Evolutionary conservation across 2,113 vertebrate genomes (phyloP).

Genomic region (Sterrhoptilus dennistouni): DNA sequence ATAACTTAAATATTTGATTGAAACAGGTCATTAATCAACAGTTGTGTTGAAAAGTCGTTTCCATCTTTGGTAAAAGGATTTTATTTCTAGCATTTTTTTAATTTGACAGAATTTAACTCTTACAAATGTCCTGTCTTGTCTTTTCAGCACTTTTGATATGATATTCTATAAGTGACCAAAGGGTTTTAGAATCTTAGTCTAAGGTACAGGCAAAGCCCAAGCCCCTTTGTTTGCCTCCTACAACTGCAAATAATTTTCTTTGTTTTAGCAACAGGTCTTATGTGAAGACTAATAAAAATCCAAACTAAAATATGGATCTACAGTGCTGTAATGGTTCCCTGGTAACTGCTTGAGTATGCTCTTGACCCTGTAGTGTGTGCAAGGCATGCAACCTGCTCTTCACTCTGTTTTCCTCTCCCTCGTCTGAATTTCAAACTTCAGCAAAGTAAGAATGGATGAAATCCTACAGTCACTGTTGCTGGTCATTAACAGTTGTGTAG

Average conservation of each 20-base stretch:
- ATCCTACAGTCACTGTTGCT: not conserved
- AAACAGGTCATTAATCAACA: conserved; percentile 42
- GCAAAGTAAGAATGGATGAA: not conserved
- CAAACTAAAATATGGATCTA: not conserved
- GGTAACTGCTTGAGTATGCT: not conserved
- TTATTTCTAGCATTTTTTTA: conserved; percentile 13
- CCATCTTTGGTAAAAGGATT: conserved; percentile 20
- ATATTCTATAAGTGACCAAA: not conserved
- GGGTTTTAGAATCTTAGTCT: not conserved
- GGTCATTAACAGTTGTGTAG: not conserved
- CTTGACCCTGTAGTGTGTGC: fast-evolving
- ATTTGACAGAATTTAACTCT: not conserved
- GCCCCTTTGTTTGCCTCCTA: not conserved
- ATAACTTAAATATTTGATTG: conserved; percentile 37
- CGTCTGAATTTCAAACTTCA: not conserved
- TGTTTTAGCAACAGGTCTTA: not conserved
- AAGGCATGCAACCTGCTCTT: not conserved
- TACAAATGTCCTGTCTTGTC: not conserved
- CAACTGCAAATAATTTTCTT: not conserved
- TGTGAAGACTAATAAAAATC: not conserved
- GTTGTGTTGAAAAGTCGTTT: not conserved
- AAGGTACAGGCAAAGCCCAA: not conserved
- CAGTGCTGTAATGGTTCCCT: not conserved
- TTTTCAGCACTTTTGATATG: not conserved
- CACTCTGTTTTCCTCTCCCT: not conserved